phyloP scores from a whole-genome alignment of 2,888 invertebrate genomes.

The Ophraella communa region DNA sequence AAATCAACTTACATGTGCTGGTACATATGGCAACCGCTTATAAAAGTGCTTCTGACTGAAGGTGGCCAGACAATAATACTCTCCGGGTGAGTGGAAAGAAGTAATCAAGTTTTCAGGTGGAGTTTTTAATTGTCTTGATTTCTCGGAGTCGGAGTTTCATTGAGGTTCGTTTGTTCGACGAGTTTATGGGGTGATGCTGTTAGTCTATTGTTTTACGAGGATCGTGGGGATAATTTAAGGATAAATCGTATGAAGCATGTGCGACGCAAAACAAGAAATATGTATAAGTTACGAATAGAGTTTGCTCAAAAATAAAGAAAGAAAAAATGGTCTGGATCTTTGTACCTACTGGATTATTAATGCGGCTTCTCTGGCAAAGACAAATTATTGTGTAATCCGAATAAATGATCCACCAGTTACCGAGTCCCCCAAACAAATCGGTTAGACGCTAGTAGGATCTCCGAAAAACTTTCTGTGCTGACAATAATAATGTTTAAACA shows the following conservation, averaged over 20 bases:
- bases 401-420: constrained; percentile 11
- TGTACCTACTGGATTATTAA: too few species aligned
- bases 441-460: background rate
- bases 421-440: constrained; percentile 2
- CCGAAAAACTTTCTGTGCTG: background rate
- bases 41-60: background rate
- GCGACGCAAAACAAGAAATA: background rate
- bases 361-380: too few species aligned
- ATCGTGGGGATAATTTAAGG: background rate
- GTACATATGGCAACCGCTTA: background rate
- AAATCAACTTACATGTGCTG: background rate
- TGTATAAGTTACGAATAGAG: too few species aligned
- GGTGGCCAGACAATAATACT: background rate
- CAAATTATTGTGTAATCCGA: constrained; percentile 12
- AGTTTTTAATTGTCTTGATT: constrained; percentile 45
- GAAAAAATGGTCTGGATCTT: background rate
- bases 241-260: background rate
- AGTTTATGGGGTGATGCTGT: constrained; percentile 30
- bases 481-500: too few species aligned
- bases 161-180: constrained; percentile 40
- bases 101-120: constrained; percentile 50
- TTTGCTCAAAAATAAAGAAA: background rate
- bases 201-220: constrained; percentile 6
- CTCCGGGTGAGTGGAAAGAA: constrained; percentile 48
- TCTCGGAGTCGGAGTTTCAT: constrained; percentile 28